Base-by-base conservation (phyloP, 2,797 vertebrate genomes). In the Oreortyx pictus region DNA sequence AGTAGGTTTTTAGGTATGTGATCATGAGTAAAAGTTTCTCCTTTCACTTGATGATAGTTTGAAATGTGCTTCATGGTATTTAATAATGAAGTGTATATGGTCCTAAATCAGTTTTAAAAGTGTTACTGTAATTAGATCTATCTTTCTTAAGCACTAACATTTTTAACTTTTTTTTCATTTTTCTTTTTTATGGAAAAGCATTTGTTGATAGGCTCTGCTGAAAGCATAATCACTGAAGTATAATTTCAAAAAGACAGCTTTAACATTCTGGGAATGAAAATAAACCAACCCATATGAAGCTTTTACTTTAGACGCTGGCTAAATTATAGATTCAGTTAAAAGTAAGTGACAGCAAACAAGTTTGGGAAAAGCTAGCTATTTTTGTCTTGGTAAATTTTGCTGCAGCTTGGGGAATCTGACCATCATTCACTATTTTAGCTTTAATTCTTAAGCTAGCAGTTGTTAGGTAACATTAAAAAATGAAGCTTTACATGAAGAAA, bases 171-270 rank as follows among this genome's bases (percentile, higher is more conserved):
- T 87, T 17, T 85, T 77, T 84, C 86, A 35, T 67, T 89, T 93
- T 65, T 86, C 8, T 64, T 16, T 57, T 94, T 25, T 86, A 68
- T 97, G 46, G 41, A 66, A 89, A 80, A 65, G 13, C 79, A 37
- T 60, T 75, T 92, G 35, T 72, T 52, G 39, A 81, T 84, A 54
- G 62, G 25, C 20, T 80, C 27, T 82, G 44, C 44, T 59, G 86
- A 88, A 95, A 74, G 24, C 67, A 31, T 82, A 94, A 85, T 95
- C 90, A 71, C 59, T 27, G 25, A 94, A 95, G 57, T 82, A 8
- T 62, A 31, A 61, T 79, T 94, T 65, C 3, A 89, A 71, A 37
- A 54, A 83, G 43, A 46, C 85, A 88, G 24, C 2, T 25, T 70
- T 92, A 92, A 84, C 82, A 95, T 79, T 46, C 24, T 93, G 66